phyloP scores from a whole-genome alignment of 2,888 invertebrate genomes.

The Leptopilina syphax region DNA sequence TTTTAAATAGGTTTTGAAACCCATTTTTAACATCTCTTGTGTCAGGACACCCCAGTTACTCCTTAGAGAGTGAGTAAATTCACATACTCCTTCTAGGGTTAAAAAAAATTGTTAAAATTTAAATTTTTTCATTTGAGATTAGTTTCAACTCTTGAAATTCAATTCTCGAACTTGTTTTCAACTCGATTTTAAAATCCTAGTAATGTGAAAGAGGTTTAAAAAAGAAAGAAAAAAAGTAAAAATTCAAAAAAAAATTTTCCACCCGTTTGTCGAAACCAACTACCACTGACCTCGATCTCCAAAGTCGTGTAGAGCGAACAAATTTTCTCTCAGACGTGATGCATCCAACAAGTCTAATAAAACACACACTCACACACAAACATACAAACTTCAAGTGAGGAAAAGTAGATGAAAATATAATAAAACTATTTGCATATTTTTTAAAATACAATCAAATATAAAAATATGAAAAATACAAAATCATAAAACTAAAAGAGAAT shows the following conservation, averaged over 20 bases:
- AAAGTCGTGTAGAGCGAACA: conserved; percentile 24
- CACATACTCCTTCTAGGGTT: too few species aligned
- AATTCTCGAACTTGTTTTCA: too few species aligned
- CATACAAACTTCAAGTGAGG: background rate
- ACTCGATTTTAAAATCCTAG: too few species aligned
- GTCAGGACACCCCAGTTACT: too few species aligned
- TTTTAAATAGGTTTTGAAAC: too few species aligned
- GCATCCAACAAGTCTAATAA: conserved; percentile 19
- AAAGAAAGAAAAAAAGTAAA: background rate
- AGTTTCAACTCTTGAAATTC: too few species aligned
- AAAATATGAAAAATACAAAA: background rate
- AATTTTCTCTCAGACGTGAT: conserved; percentile 1
- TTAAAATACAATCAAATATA: background rate
- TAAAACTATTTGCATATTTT: background rate
- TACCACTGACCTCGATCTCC: conserved; percentile 20
- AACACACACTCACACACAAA: background rate
- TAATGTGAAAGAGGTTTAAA: too few species aligned
- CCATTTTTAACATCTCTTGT: too few species aligned
- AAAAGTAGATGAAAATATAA: conserved; percentile 14
- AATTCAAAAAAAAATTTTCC: background rate
- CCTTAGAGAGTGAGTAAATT: too few species aligned
- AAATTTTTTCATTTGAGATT: too few species aligned
- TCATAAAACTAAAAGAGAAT: background rate
- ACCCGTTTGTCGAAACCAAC: background rate
- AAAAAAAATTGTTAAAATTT: too few species aligned